These are phyloP conservation scores for Ibidorhyncha struthersii DNA, from an alignment of 2,113 vertebrate genomes.

Conservation along the genomic window DNA sequence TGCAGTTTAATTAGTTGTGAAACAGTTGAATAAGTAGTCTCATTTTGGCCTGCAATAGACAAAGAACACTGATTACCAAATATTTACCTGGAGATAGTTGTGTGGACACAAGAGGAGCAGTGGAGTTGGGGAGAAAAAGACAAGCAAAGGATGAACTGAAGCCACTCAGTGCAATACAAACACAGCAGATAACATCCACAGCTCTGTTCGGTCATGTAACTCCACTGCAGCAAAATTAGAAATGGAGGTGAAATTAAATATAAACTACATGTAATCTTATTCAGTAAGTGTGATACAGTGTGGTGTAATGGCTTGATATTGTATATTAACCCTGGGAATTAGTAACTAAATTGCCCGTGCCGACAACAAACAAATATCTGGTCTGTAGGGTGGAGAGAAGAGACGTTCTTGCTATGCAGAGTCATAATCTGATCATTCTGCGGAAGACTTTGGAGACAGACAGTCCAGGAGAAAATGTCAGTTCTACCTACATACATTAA, in stretches of 20 bases:
- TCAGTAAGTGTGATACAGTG: neutral
- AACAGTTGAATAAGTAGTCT: neutral
- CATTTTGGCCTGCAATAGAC: neutral
- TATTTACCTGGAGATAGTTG: neutral
- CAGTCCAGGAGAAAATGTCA: conserved; percentile 15
- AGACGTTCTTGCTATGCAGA: neutral
- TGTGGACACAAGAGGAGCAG: neutral
- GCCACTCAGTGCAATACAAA: neutral
- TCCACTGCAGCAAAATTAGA: neutral
- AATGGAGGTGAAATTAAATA: conserved; percentile 6
- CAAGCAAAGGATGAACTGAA: neutral
- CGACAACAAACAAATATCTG: neutral
- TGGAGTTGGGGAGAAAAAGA: neutral
- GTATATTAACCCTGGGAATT: conserved; percentile 6
- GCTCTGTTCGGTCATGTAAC: neutral
- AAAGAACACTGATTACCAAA: neutral
- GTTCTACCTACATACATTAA: conserved; percentile 32
- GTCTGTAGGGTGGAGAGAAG: neutral
- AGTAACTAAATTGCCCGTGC: neutral
- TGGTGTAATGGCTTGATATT: neutral
- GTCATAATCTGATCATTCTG: neutral
- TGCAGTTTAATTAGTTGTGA: neutral
- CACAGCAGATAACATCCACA: neutral
- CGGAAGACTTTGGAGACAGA: neutral
- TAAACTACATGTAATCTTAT: neutral